Evolutionary conservation across 2,113 vertebrate species (phyloP).

Genomic region (Grammomys dolichurus): DNA sequence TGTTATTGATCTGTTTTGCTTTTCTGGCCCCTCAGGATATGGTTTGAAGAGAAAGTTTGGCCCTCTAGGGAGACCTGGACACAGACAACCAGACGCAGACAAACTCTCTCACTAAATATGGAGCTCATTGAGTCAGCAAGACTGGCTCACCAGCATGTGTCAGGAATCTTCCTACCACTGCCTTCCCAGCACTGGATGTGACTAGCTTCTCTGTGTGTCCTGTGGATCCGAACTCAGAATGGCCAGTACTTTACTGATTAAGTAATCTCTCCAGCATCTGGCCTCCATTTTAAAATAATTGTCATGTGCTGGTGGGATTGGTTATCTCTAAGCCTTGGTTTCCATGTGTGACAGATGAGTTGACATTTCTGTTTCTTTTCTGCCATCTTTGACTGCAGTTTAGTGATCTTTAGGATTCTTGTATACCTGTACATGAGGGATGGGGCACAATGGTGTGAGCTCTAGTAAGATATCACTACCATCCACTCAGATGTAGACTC

Average conservation of each 20-base stretch:
- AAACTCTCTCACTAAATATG: neutral
- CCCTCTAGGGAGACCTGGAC: neutral
- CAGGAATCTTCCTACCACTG: neutral
- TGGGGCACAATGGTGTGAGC: neutral
- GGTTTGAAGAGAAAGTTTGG: constrained; percentile 35
- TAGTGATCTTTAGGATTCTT: neutral
- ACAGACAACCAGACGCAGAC: neutral
- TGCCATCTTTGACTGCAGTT: neutral
- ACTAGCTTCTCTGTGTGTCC: neutral
- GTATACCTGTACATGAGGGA: neutral
- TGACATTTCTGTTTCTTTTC: neutral
- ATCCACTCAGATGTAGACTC: constrained; percentile 45
- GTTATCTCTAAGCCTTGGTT: neutral
- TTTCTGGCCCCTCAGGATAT: constrained; percentile 49
- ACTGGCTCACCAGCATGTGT: neutral
- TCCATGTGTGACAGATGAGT: neutral
- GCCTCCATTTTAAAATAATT: neutral
- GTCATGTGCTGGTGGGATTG: neutral
- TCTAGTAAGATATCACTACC: constrained; percentile 5
- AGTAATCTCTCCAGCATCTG: neutral
- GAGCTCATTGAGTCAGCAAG: neutral
- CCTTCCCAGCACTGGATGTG: neutral
- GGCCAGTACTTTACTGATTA: neutral
- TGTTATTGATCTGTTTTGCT: constrained; percentile 37
- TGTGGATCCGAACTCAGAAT: neutral